Evolutionary conservation across 2,888 invertebrate species (phyloP).

Genomic region (Drosophila prostipennis): DNA sequence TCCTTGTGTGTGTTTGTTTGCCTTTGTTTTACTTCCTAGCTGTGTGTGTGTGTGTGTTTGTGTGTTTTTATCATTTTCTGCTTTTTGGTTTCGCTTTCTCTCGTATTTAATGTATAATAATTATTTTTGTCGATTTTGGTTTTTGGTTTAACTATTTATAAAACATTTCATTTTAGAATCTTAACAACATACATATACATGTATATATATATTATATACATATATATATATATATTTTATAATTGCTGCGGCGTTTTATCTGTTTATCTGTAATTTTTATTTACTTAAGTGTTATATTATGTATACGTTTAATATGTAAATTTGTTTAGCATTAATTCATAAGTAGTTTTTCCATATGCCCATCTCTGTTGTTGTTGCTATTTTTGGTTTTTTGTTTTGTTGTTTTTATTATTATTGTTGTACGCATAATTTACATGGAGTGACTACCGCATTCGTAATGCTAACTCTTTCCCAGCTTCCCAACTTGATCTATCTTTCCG

Average conservation of each 20-base stretch:
- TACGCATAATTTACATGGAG: constrained; percentile 73
- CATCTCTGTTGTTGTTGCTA: constrained; percentile 25
- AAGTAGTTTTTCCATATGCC: constrained; percentile 50
- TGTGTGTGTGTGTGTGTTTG: constrained; percentile 44
- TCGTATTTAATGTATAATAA: constrained; percentile 69
- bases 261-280: constrained; percentile 34
- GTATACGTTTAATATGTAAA: constrained; percentile 44
- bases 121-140: constrained; percentile 51
- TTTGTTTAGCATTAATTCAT: constrained; percentile 49
- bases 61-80: constrained; percentile 36
- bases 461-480: constrained; percentile 11
- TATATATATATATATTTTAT: constrained; percentile 50
- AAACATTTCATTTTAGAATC: constrained; percentile 82
- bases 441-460: constrained; percentile 34
- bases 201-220: constrained; percentile 47
- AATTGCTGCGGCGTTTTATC: constrained; percentile 68
- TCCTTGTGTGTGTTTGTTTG: constrained; percentile 48
- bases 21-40: constrained; percentile 42
- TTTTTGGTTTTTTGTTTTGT: background rate
- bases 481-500: background rate
- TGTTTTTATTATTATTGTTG: constrained; percentile 56
- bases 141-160: constrained; percentile 82
- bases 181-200: constrained; percentile 75
- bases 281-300: constrained; percentile 42
- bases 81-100: constrained; percentile 50